phyloP scores from a whole-genome alignment of 30 jellyfish, hydroid and myxozoan genomes.

The Aurelia aurita complex sp. Pacific region DNA sequence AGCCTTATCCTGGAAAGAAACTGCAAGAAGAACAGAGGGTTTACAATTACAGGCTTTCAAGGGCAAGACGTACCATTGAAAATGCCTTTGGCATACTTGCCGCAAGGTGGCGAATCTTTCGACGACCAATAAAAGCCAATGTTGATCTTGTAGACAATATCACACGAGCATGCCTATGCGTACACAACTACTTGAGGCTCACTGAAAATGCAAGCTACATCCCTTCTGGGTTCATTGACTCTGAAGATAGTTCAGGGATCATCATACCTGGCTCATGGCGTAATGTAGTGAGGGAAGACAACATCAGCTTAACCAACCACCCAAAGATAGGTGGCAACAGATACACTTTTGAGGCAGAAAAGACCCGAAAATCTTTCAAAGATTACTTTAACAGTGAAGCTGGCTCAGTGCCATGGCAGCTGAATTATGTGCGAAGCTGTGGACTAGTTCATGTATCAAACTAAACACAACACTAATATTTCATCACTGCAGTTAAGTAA shows the following conservation, averaged over 20 bases:
- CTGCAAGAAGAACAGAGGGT: background rate
- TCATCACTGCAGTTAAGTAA: conserved; percentile 19
- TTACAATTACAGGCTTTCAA: background rate
- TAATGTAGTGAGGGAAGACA: conserved; percentile 12
- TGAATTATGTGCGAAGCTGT: conserved; percentile 31
- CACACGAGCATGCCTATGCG: conserved; percentile 8
- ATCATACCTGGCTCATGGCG: conserved; percentile 52
- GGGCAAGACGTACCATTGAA: conserved; percentile 1
- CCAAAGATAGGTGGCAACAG: conserved; percentile 19
- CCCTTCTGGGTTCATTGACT: conserved; percentile 42
- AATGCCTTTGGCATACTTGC: background rate
- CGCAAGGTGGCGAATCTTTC: background rate
- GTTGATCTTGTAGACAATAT: conserved; percentile 23
- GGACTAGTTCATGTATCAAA: conserved; percentile 32
- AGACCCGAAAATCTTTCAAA: conserved; percentile 10
- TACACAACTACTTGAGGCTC: conserved; percentile 34
- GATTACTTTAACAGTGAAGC: conserved; percentile 47
- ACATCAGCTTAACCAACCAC: conserved; percentile 1
- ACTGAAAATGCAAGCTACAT: conserved; percentile 51
- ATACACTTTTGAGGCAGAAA: conserved; percentile 11
- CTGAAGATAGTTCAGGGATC: conserved; percentile 32
- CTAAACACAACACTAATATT: conserved; percentile 25
- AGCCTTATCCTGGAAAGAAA: background rate
- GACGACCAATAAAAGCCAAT: conserved; percentile 36
- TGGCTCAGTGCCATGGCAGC: conserved; percentile 41